A percentile compares a stretch with the other conserved stretches of the same genome.
Evolutionary conservation across 2,797 vertebrate genomes (phyloP).

Genomic region (Coreius guichenoti): DNA sequence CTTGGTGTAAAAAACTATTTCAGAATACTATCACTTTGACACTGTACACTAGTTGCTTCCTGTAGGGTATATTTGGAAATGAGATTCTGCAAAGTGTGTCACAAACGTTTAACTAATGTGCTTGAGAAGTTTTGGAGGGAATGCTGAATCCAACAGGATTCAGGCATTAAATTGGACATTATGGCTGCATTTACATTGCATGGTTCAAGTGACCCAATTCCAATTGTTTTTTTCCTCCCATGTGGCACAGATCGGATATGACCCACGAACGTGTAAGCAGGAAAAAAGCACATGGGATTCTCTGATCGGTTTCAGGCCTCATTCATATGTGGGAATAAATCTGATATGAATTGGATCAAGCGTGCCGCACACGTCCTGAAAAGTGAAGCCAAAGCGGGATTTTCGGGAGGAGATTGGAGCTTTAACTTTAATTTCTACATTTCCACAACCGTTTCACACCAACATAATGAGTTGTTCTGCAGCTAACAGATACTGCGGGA

Average conservation of each 20-base stretch:
- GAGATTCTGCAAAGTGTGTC: neutral
- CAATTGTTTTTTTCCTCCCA: neutral
- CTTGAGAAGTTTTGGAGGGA: neutral
- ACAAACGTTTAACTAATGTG: neutral
- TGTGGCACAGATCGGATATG: too few relatives aligned
- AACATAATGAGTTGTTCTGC: too few relatives aligned
- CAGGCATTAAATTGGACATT: neutral
- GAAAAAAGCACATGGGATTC: neutral
- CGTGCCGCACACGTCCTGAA: too few relatives aligned
- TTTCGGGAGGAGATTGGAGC: too few relatives aligned
- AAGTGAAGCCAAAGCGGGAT: too few relatives aligned
- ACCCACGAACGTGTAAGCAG: too few relatives aligned
- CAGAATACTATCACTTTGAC: slow-evolving; percentile 16
- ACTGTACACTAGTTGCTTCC: neutral
- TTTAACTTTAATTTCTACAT: too few relatives aligned
- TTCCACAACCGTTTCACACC: too few relatives aligned
- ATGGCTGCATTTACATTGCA: neutral
- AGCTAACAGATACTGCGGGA: too few relatives aligned
- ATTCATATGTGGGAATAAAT: too few relatives aligned
- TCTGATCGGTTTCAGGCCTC: too few relatives aligned
- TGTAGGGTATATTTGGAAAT: slow-evolving; percentile 2
- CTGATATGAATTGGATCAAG: too few relatives aligned
- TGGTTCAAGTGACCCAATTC: neutral
- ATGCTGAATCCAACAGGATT: neutral
- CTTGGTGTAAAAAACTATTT: slow-evolving; percentile 43